These are phyloP conservation scores for Virgularia gustaviana DNA, from an alignment of 92 coral and sea anemone genomes.

Conservation along the genomic window DNA sequence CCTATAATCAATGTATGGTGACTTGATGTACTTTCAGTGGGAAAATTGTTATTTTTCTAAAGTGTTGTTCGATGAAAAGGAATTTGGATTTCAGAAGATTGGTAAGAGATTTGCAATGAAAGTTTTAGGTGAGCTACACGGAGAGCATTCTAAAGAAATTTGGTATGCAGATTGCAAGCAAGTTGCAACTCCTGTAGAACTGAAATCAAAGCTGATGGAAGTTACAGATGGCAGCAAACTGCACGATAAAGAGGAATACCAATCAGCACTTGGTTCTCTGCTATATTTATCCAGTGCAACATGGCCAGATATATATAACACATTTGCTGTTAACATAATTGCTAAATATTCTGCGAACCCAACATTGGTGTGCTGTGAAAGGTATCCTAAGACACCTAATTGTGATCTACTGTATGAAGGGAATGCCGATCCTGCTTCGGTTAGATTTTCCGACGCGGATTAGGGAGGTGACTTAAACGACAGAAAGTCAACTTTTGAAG, in stretches of 20 bases:
- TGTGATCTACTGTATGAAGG: slow-evolving; percentile 43
- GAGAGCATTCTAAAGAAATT: neutral
- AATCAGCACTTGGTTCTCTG: neutral
- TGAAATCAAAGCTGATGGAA: neutral
- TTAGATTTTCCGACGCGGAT: slow-evolving; percentile 61
- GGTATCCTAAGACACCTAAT: slow-evolving; percentile 6
- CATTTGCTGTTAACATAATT: neutral
- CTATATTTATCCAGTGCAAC: neutral
- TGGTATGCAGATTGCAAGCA: neutral
- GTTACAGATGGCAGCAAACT: neutral
- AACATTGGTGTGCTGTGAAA: neutral
- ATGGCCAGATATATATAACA: neutral
- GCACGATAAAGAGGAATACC: neutral
- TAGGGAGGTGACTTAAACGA: slow-evolving; percentile 59
- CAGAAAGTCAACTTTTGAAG: slow-evolving; percentile 60
- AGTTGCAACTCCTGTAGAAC: neutral
- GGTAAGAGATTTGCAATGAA: too few relatives aligned
- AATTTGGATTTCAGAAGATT: too few relatives aligned
- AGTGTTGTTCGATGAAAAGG: too few relatives aligned
- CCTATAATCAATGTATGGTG: too few relatives aligned
- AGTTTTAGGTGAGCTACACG: too few relatives aligned
- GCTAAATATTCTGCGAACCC: neutral
- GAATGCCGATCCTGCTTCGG: slow-evolving; percentile 28
- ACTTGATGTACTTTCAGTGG: too few relatives aligned
- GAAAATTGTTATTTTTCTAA: too few relatives aligned